These are phyloP conservation scores for Luscinia megarhynchos DNA, from an alignment of 2,797 vertebrate species.

Conservation along the genomic window DNA sequence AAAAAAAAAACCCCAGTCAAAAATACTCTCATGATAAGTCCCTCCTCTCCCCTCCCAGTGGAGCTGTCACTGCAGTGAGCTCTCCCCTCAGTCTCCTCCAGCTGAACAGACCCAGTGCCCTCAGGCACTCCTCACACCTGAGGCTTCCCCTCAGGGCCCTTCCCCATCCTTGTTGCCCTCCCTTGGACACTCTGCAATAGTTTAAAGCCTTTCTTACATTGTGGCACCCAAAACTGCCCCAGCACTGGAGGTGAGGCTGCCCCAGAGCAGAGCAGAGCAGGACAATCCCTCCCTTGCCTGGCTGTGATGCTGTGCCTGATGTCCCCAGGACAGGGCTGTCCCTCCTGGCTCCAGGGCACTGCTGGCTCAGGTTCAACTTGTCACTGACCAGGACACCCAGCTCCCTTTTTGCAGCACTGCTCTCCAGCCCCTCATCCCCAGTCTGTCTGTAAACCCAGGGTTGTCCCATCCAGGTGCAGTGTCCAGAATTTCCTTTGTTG, in stretches of 20 bases:
- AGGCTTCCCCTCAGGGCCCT: background rate
- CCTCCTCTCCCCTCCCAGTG: too few species aligned
- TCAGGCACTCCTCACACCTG: too few species aligned
- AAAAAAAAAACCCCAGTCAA: background rate
- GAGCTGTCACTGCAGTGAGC: too few species aligned
- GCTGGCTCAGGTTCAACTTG: rapidly evolving
- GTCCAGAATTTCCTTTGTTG: rapidly evolving
- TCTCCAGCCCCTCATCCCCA: background rate
- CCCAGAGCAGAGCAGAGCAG: background rate
- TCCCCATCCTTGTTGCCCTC: rapidly evolving
- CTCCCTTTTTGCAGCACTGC: rapidly evolving
- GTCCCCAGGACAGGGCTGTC: rapidly evolving
- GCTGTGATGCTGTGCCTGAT: background rate
- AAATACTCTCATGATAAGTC: background rate
- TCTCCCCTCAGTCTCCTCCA: too few species aligned
- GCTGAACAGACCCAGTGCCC: too few species aligned
- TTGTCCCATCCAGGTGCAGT: background rate
- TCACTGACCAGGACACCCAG: rapidly evolving
- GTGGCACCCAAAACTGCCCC: background rate
- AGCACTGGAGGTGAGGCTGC: rapidly evolving
- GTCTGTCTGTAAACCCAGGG: rapidly evolving
- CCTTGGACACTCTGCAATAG: rapidly evolving
- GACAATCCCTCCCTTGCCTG: background rate
- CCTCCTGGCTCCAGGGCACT: background rate
- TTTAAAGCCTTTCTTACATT: rapidly evolving